Evolutionary conservation across 1,140 invertebrate species (phyloP).

Genomic region (Macrobrachium nipponense): DNA sequence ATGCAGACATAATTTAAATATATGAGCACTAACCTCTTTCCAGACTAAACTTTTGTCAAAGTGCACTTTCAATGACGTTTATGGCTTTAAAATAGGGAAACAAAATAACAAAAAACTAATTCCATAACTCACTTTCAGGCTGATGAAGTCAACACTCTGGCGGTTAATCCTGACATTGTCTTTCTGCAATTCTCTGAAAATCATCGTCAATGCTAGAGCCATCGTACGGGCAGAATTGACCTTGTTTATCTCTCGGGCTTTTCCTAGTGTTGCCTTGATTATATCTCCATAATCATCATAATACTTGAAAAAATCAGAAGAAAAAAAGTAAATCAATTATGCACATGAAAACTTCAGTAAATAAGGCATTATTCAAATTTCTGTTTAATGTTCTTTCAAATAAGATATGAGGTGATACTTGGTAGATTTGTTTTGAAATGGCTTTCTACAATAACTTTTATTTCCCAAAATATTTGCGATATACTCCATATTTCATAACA

Average conservation of each 20-base stretch:
- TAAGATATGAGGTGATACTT: too few relatives aligned
- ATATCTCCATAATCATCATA: constrained; percentile 99
- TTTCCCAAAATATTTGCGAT: too few relatives aligned
- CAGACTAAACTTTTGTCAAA: too few relatives aligned
- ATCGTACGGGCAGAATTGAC: constrained; percentile 95
- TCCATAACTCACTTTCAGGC: constrained; percentile 78
- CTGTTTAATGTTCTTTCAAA: too few relatives aligned
- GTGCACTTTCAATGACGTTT: background rate
- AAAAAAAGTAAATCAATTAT: constrained; percentile 9
- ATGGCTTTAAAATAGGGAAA: background rate
- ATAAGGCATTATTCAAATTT: too few relatives aligned
- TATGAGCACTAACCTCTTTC: too few relatives aligned
- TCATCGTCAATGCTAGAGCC: constrained; percentile 87
- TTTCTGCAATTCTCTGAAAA: constrained; percentile 80
- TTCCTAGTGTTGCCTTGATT: constrained; percentile 95
- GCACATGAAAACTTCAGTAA: background rate
- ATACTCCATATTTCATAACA: too few relatives aligned
- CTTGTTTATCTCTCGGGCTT: constrained; percentile 97
- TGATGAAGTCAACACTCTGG: constrained; percentile 83
- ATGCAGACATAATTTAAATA: too few relatives aligned
- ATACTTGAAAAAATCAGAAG: constrained; percentile 37
- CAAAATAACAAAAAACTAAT: constrained; percentile 11
- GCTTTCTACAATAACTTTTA: too few relatives aligned
- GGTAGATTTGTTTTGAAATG: too few relatives aligned
- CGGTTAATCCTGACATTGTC: constrained; percentile 75